phyloP scores from a whole-genome alignment of 2,888 invertebrate genomes.

The Dione juno region DNA sequence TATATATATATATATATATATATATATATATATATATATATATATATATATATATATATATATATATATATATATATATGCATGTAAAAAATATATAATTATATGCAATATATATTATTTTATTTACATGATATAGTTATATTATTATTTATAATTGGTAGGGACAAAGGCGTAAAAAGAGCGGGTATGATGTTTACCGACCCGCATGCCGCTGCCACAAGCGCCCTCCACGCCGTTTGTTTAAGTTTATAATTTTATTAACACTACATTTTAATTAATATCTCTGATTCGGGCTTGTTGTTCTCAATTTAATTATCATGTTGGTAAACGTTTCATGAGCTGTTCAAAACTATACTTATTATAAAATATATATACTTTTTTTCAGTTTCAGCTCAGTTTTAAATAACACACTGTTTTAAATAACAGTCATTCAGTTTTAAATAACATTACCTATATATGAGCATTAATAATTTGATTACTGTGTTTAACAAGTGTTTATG shows the following conservation, averaged over 20 bases:
- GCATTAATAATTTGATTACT: too few species aligned
- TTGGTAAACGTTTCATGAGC: slow-evolving; percentile 5
- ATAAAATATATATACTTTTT: not conserved
- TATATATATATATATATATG: too few species aligned
- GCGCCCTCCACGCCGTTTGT: slow-evolving; percentile 49
- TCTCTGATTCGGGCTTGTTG: slow-evolving; percentile 39
- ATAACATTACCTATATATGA: not conserved
- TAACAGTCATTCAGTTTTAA: too few species aligned
- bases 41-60: too few species aligned
- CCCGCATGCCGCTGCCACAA: slow-evolving; percentile 65
- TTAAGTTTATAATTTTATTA: slow-evolving; percentile 52
- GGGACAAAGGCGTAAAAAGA: slow-evolving; percentile 57
- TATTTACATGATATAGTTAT: slow-evolving; percentile 13
- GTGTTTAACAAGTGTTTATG: too few species aligned
- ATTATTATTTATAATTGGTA: slow-evolving; percentile 40
- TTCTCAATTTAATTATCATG: slow-evolving; percentile 35
- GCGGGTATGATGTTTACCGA: slow-evolving; percentile 62
- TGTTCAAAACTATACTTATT: slow-evolving; percentile 4
- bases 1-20: too few species aligned
- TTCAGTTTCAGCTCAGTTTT: too few species aligned
- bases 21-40: too few species aligned
- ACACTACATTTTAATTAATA: slow-evolving; percentile 52
- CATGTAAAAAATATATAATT: not conserved
- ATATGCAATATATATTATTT: slow-evolving; percentile 26
- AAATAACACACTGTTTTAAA: too few species aligned